Evolutionary conservation across 2,888 invertebrate genomes (phyloP), one percentile per base, ranked within the genome.

Genomic region (Oegoconia quadripuncta): DNA sequence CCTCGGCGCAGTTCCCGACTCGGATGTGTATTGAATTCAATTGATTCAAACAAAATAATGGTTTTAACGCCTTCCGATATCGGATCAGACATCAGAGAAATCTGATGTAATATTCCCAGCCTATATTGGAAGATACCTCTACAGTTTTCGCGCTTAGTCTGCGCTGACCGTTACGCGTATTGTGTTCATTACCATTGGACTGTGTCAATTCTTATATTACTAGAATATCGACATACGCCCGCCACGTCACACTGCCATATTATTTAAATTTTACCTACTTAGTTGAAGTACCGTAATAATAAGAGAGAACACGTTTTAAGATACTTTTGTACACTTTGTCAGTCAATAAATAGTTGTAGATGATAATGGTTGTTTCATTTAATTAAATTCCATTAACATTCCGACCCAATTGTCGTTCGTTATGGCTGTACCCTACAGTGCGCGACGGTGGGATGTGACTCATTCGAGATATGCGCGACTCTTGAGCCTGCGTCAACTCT

Each of bases 181-280:
- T 80, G 69, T 77, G 75, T 80, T 81, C 69, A 69, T 75, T 79
- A 64, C 59, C 73, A 82, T 68, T 80, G 86, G 90, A 90, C 89
- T 90, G 90, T 89, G 90, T 90, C 90, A 88, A 88, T 90, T 90
- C 90, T 90, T 88, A 80, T 88, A 71, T 76, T 86, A 80, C 88
- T 89, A 90, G 90, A 90, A 90, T 90, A 74, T 88, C 77, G 86
- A 89, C 89, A 90, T 90, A 87, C 71, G 87, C 73, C 86, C 84
- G 71, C 77, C 81, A 77, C 77, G 57, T 73, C 72, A 64, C 76
- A 82, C 82, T 82, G 81, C 80, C 81, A 75, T 64, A 73, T 62
- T 62, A 49, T 56, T 58, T 52, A 51, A 26, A 34, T 16, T 34
- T 26, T 37, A 37, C 20, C 13, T 18, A 34, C 13, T 28, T 28